Base-by-base conservation (phyloP, 2,113 vertebrate species). In the Phyllostomus discolor region DNA sequence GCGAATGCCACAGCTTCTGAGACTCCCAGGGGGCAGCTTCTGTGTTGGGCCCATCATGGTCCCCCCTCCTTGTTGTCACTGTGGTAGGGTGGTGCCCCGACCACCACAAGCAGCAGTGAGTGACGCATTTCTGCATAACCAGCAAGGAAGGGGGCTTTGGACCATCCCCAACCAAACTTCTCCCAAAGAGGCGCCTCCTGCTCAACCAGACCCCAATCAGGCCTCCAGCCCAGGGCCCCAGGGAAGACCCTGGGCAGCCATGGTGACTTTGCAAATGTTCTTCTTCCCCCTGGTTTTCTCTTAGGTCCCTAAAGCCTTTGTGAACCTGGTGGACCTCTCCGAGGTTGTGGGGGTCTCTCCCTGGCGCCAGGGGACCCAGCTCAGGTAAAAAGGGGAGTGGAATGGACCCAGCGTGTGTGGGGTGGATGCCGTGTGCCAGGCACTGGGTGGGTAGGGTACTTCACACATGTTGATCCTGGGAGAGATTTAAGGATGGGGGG, bases 261-360 rank as follows among this genome's bases (percentile, higher is more conserved):
- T 1, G 24, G 15, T 1, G 26, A 78, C 46, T 46, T 46, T n/a
- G 20, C 26, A 31, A 50, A 76, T 11, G 15, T 12, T 22, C 5
- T 4, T 52, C 69, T 48, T 79, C 33, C 19, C 43, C 28, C 5
- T 22, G 93, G n/a, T 91, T 31, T 90, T 17, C 26, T 62, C 78
- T 41, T 92, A 99, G 98, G 95, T 99, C 80, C 99, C 98, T 43
- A 98, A 92, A 94, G 97, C 97, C 1, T 99, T 98, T 0, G 11
- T 99, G 94, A 99, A 98, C 94, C 92, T 99, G 85, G 98, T 99
- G 81, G 98, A 98, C 94, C 95, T 97, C 75, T 98, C 98, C 2
- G 96, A 98, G 26, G 22, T 97, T 10, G 38, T 33, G 35, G 31
- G 59, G 46, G 31, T 84, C 31, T 97, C 92, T 90, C 38, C 20